These are phyloP conservation scores for Indicator indicator DNA, from an alignment of 2,113 vertebrate genomes.

Conservation along the genomic window DNA sequence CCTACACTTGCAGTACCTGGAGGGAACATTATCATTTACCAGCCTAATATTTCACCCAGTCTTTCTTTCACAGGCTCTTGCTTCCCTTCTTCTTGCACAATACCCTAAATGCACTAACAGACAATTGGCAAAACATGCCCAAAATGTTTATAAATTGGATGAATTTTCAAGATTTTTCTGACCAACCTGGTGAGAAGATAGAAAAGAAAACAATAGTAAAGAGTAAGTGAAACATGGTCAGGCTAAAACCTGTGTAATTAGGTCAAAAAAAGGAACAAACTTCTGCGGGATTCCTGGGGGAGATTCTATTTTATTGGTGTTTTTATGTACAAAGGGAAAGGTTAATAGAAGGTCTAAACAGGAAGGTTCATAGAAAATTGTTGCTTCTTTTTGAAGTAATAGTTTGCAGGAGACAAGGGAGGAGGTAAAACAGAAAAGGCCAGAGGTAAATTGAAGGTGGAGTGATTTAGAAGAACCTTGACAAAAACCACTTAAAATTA, in stretches of 20 bases:
- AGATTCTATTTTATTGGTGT: conserved; percentile 50
- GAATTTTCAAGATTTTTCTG: background rate
- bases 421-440: conserved; percentile 27
- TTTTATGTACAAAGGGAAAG: conserved; percentile 64
- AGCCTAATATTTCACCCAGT: background rate
- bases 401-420: conserved; percentile 42
- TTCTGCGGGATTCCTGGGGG: conserved; percentile 27
- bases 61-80: background rate
- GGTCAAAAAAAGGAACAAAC: conserved; percentile 55
- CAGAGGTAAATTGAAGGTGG: conserved; percentile 45
- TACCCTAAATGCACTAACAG: background rate
- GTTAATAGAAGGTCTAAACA: conserved; percentile 61
- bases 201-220: conserved; percentile 13
- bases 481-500: background rate
- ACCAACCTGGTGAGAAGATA: background rate
- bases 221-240: background rate
- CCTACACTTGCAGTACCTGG: background rate
- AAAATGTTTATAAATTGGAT: background rate
- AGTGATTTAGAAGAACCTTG: background rate
- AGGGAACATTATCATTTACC: conserved; percentile 32
- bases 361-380: conserved; percentile 54
- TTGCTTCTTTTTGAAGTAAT: conserved; percentile 55
- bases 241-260: conserved; percentile 1
- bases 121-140: background rate
- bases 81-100: background rate